Evolutionary conservation across 2,888 invertebrate species (phyloP).

Genomic region (Hofmannophila pseudospretella): DNA sequence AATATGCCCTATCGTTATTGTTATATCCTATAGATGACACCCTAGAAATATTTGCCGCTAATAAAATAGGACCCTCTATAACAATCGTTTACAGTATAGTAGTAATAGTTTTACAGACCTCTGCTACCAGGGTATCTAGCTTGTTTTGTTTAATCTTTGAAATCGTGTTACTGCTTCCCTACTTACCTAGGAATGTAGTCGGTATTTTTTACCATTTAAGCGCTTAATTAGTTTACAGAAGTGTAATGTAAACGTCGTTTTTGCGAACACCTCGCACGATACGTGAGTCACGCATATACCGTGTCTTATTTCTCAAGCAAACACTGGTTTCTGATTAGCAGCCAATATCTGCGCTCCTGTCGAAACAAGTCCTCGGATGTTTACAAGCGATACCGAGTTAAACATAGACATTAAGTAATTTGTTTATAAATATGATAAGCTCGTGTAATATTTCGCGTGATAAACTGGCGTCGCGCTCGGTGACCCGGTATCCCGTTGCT

Average conservation of each 20-base stretch:
- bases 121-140: no score
- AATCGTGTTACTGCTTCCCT: no score
- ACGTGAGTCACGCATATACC: constrained; percentile 31
- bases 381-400: constrained; percentile 22
- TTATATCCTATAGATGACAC: no score
- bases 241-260: constrained; percentile 23
- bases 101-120: no score
- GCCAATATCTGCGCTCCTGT: constrained; percentile 21
- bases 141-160: no score
- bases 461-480: constrained; percentile 14
- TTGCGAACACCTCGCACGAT: constrained; percentile 27
- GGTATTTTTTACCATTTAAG: not conserved
- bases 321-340: constrained; percentile 31
- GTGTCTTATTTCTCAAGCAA: constrained; percentile 30
- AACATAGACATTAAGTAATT: constrained; percentile 30
- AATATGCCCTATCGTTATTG: no score
- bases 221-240: constrained; percentile 14
- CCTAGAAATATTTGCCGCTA: no score
- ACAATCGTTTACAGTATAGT: no score
- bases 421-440: constrained; percentile 33
- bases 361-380: constrained; percentile 14
- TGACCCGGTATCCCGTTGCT: constrained; percentile 4
- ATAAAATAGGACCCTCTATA: no score
- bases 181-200: no score
- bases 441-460: constrained; percentile 19